phyloP scores from a whole-genome alignment of 2,888 invertebrate genomes.

The Entomobrya proxima region DNA sequence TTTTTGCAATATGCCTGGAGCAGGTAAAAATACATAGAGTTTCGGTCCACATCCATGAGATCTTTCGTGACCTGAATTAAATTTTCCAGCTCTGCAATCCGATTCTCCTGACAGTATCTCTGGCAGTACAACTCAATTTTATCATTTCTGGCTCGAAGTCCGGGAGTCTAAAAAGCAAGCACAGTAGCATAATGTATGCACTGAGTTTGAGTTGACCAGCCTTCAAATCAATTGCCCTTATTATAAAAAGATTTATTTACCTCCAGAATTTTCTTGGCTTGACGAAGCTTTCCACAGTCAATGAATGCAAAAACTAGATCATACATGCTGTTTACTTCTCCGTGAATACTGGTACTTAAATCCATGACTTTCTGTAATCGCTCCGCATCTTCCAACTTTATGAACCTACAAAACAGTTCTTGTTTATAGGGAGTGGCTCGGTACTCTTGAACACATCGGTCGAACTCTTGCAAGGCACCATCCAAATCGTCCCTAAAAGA shows the following conservation, averaged over 20 bases:
- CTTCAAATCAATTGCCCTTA: not conserved
- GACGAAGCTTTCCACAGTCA: conserved; percentile 86
- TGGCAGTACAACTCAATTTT: conserved; percentile 83
- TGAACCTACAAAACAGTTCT: conserved; percentile 82
- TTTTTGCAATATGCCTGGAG: conserved; percentile 85
- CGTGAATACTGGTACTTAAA: conserved; percentile 86
- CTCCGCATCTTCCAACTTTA: conserved; percentile 84
- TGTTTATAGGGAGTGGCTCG: conserved; percentile 87
- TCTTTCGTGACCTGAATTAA: conserved; percentile 87
- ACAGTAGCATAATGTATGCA: not conserved
- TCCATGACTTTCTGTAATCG: conserved; percentile 90
- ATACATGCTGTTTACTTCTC: conserved; percentile 89
- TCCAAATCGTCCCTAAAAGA: conserved; percentile 82
- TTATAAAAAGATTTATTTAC: conserved; percentile 76
- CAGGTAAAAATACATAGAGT: conserved; percentile 86
- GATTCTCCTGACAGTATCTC: conserved; percentile 81
- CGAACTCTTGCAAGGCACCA: conserved; percentile 85
- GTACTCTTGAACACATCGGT: conserved; percentile 83
- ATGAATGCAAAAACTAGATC: conserved; percentile 90
- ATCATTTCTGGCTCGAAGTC: conserved; percentile 83
- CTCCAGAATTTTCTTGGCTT: conserved; percentile 89
- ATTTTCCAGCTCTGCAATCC: conserved; percentile 84
- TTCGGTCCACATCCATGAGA: conserved; percentile 85
- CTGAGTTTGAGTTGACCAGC: not conserved
- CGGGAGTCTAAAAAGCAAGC: conserved; percentile 82